These are phyloP conservation scores for Polyergus mexicanus DNA, from an alignment of 1,140 invertebrate genomes.

Conservation along the genomic window DNA sequence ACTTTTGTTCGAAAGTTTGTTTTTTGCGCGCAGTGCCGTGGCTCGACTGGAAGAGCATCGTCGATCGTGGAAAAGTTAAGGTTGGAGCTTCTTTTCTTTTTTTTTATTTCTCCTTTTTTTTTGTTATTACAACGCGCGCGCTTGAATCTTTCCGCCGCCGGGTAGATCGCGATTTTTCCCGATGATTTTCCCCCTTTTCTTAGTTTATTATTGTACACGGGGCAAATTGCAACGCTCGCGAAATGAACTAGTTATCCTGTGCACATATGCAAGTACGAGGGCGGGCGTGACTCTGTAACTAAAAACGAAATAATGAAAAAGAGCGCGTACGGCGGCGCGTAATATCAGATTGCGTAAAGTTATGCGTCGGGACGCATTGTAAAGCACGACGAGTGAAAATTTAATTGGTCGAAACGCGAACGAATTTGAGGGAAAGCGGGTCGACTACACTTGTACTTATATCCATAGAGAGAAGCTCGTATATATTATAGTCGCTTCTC, in stretches of 20 bases:
- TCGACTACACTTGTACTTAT: not conserved
- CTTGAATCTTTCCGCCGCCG: not conserved
- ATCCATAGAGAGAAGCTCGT: not conserved
- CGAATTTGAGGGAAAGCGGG: not conserved
- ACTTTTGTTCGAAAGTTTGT: slow-evolving; percentile 67
- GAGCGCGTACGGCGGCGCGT: slow-evolving; percentile 14
- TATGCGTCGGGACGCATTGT: not conserved
- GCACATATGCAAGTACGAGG: slow-evolving; percentile 5
- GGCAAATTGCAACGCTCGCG: slow-evolving; percentile 34
- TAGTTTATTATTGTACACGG: slow-evolving; percentile 31
- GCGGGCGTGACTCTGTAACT: slow-evolving; percentile 16
- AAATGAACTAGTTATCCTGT: slow-evolving; percentile 40
- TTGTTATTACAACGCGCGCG: slow-evolving; percentile 32
- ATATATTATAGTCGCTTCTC: slow-evolving; percentile 6
- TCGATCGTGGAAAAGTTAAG: slow-evolving; percentile 63
- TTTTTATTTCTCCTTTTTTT: slow-evolving; percentile 11
- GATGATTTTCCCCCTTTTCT: slow-evolving; percentile 14
- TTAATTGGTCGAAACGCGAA: slow-evolving; percentile 28
- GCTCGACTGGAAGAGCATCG: slow-evolving; percentile 53
- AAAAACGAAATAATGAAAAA: slow-evolving; percentile 40
- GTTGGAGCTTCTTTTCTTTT: slow-evolving; percentile 31
- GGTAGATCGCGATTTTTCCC: slow-evolving; percentile 35
- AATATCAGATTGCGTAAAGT: slow-evolving; percentile 19
- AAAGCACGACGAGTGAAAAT: slow-evolving; percentile 31
- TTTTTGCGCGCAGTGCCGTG: slow-evolving; percentile 63